phyloP scores from a whole-genome alignment of 2,113 vertebrate species.

The Sisor rabdophorus region DNA sequence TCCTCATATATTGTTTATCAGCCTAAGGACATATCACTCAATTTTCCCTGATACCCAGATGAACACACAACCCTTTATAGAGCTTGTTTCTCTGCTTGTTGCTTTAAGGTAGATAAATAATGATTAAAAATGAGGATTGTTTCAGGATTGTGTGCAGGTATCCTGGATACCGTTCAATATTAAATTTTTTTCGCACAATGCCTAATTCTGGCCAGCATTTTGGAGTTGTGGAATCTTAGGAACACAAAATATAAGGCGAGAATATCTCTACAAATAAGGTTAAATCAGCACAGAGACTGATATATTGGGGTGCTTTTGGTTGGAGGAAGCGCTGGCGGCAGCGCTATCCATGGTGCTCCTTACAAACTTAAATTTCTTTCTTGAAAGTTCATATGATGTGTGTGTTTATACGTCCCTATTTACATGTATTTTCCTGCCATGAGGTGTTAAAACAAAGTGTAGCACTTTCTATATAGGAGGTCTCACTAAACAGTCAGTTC shows the following conservation, averaged over 20 bases:
- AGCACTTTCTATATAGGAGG: background rate
- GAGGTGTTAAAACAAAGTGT: background rate
- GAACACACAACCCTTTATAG: constrained; percentile 9
- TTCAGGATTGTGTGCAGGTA: background rate
- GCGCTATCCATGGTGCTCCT: background rate
- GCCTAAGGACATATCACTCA: background rate
- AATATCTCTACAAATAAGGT: background rate
- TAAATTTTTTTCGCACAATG: background rate
- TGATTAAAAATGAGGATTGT: constrained; percentile 1
- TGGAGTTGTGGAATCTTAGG: background rate
- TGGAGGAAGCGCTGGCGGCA: too few relatives aligned
- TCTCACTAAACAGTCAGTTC: background rate
- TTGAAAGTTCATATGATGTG: background rate
- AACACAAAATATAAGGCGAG: background rate
- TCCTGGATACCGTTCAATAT: background rate
- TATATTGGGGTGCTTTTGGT: too few relatives aligned
- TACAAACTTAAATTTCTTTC: background rate
- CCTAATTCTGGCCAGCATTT: background rate
- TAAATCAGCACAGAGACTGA: background rate
- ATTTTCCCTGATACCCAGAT: background rate
- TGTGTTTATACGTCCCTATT: background rate
- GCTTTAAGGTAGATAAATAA: background rate
- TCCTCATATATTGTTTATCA: background rate
- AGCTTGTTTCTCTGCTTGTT: background rate
- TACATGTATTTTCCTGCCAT: background rate